Conservation (phyloP, 2,888 invertebrate species). For the Camptogramma bilineatum region DNA sequence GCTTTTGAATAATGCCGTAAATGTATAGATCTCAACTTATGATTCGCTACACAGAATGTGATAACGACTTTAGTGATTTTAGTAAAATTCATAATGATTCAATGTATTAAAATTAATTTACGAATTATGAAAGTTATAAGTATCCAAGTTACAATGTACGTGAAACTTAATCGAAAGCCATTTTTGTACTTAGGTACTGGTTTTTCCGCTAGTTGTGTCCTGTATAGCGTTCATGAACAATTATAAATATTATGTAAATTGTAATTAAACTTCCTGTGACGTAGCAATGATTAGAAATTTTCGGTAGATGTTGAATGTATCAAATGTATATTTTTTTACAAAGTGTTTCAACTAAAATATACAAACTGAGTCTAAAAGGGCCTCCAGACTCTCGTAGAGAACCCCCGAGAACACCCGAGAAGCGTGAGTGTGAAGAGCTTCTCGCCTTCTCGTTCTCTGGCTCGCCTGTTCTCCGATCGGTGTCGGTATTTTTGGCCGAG, state of each 20-base stretch:
- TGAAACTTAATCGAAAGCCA: neutral
- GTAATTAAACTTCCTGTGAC: slow-evolving; percentile 14
- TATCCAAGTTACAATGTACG: neutral
- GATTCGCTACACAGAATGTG: neutral
- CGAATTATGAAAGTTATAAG: neutral
- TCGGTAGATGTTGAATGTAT: slow-evolving; percentile 22
- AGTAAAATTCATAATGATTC: slow-evolving; percentile 21
- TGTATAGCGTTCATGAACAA: slow-evolving; percentile 13
- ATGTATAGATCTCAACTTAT: neutral
- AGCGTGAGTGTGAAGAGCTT: too few species aligned
- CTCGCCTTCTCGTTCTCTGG: too few species aligned
- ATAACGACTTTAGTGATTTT: slow-evolving; percentile 9
- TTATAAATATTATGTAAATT: slow-evolving; percentile 16
- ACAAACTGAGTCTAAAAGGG: slow-evolving; percentile 29
- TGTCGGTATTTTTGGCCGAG: too few species aligned
- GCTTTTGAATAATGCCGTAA: neutral
- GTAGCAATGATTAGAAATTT: slow-evolving; percentile 17
- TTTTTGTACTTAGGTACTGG: slow-evolving; percentile 23
- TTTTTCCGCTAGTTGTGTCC: slow-evolving; percentile 13
- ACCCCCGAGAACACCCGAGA: too few species aligned
- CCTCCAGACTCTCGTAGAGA: too few species aligned
- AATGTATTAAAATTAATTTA: neutral
- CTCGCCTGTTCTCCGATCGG: too few species aligned
- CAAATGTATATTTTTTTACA: slow-evolving; percentile 40
- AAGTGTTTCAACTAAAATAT: slow-evolving; percentile 27